Evolutionary conservation across 2,113 vertebrate species (phyloP), one percentile per base, ranked within the genome.

Genomic region (Seriola dumerili): DNA sequence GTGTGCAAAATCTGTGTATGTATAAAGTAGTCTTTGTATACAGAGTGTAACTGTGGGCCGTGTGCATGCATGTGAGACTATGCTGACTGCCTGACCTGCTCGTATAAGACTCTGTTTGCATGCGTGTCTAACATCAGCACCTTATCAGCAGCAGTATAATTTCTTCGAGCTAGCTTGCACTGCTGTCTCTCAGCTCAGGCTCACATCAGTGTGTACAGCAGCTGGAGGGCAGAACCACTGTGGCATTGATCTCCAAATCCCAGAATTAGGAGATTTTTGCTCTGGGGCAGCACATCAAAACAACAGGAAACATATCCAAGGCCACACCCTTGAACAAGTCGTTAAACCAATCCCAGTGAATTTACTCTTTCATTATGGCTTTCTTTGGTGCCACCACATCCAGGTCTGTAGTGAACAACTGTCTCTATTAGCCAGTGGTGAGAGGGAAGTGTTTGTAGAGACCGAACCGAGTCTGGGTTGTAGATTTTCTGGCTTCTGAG

Each of bases 221-320:
- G 84, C 81, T 86, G 81, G 68, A 85, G 87, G 85, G 85, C 68
- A 88, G 74, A 88, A 81, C 61, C 64, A 44, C 79, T 80, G 76
- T 59, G 76, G 61, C 78, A 92, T 88, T 88, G 89, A 92, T 91
- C 85, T 89, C 65, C 72, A 87, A 84, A 89, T 89, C 80, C 77
- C 62, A 86, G 83, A 88, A 86, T 82, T 85, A 85, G 72, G 66
- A 86, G 81, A 68, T 71, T 72, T 75, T 59, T 72, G 68, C 76
- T 80, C 42, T 44, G 61, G 81, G 61, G 72, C 67, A 78, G 52
- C 48, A 71, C 12, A 67, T 90, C 67, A 81, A 86, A 84, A 81
- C 80, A 85, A 77, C 61, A 54, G 78, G 82, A 86, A 83, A 66
- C 72, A 46, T 1, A 79, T 66, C 70, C 59, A 29, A 74, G 75